Evolutionary conservation across 2,797 vertebrate genomes (phyloP), one percentile per base, ranked within the genome.

Genomic region (Adelosebastes latens): DNA sequence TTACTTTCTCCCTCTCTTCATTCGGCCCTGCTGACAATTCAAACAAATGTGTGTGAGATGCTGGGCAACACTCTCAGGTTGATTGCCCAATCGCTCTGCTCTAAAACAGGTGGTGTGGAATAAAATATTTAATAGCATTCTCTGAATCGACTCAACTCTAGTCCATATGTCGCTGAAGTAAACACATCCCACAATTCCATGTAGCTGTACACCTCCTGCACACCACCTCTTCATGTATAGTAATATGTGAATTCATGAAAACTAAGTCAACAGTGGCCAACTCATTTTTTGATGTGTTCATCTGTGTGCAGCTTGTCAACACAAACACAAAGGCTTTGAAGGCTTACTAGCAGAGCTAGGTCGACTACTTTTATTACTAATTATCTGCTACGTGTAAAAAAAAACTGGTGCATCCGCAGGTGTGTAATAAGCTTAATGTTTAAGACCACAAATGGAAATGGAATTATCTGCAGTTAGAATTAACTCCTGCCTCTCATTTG

Each of bases 91-190:
- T 68, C 61, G 25, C 66, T 79, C 49, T 25, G 75, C 86, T 64
- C 60, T 53, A 22, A 80, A 90, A 85, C 89, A 92, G 92, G 89
- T 92, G 92, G 88, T 42, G 87, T 31, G 61, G 64, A 80, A 86
- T 90, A 86, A 93, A 92, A 90, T 84, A 90, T 92, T 91, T 87
- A 89, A 88, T 36, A 81, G 82, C 79, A 27, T 83, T 81, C 69
- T 87, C 78, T 69, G 79, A 78, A 86, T 77, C 61, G 29, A 80
- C 83, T 79, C 80, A 20, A 46, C 55, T 82, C 58, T 59, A 8
- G 71, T 56, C 89, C 89, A 81, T 90, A 86, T 90, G 90, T 81
- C n/a, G 49, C 86, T 34, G 46, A 12, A 29, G 68, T 77, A 80
- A 89, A 87, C 79, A 77, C 53, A 78, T 16, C 25, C 58, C 34